Evolutionary conservation across 64 coral and sea anemone genomes (phyloP).

Genomic region (Anthopleura sola): DNA sequence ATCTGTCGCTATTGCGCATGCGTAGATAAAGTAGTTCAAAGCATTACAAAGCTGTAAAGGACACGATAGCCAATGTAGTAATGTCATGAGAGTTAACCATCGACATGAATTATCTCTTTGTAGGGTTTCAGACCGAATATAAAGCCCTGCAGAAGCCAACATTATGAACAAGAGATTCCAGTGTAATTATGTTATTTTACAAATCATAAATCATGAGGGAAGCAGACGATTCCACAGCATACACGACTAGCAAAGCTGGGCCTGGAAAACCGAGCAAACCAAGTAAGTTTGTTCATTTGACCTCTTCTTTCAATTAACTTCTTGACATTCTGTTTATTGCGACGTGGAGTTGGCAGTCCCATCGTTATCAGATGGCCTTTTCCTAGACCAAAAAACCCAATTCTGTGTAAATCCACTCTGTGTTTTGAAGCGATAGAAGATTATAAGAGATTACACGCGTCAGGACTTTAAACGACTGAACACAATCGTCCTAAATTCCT

Average conservation of each 20-base stretch:
- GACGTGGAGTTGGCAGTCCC: not conserved
- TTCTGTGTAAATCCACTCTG: not conserved
- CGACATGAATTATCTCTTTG: not conserved
- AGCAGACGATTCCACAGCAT: not conserved
- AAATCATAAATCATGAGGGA: not conserved
- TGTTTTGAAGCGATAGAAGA: constrained; percentile 17
- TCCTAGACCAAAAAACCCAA: not conserved
- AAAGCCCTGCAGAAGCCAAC: not conserved
- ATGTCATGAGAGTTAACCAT: not conserved
- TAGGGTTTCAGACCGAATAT: not conserved
- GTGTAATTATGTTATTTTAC: not conserved
- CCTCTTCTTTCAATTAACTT: constrained; percentile 14
- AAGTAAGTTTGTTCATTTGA: constrained; percentile 28
- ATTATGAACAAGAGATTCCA: not conserved
- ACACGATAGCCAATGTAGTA: not conserved
- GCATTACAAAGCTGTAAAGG: not conserved
- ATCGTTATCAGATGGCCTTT: not conserved
- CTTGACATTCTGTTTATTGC: constrained; percentile 6
- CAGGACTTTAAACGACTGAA: constrained; percentile 2
- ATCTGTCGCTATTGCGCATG: not conserved
- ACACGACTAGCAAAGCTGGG: not conserved
- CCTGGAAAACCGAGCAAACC: not conserved
- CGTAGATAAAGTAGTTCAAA: constrained; percentile 1
- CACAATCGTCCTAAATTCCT: not conserved
- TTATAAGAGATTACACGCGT: not conserved